Evolutionary conservation across 1,140 invertebrate species (phyloP).

Genomic region (Drosophila nasuta): DNA sequence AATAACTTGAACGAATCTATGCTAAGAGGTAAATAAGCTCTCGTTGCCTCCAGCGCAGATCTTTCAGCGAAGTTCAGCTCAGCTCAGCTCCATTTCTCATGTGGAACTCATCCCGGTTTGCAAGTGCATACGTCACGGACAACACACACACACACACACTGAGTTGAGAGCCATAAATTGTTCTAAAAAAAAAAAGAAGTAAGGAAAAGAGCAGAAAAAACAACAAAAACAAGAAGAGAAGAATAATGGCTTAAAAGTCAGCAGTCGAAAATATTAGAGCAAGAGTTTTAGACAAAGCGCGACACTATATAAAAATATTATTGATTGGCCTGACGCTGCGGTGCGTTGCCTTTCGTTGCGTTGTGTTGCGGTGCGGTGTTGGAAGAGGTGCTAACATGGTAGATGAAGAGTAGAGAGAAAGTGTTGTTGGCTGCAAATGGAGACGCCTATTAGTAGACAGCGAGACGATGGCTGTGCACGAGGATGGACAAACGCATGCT

Average conservation of each 20-base stretch:
- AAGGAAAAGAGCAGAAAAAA: slow-evolving; percentile 15
- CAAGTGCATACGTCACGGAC: background rate
- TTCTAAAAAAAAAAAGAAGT: background rate
- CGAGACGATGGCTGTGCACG: background rate
- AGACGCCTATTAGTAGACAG: slow-evolving; percentile 44
- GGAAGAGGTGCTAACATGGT: background rate
- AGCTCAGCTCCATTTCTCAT: background rate
- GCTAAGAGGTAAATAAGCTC: background rate
- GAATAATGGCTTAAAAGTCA: slow-evolving; percentile 42
- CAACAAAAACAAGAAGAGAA: slow-evolving; percentile 1
- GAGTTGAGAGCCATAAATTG: slow-evolving; percentile 42
- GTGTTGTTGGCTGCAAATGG: slow-evolving; percentile 33
- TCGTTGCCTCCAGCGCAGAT: background rate
- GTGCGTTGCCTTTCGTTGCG: background rate
- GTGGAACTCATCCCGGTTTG: background rate
- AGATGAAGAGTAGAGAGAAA: background rate
- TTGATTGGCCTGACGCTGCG: slow-evolving; percentile 35
- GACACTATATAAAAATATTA: slow-evolving; percentile 58
- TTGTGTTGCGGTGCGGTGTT: background rate
- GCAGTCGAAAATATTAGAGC: slow-evolving; percentile 39
- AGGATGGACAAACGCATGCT: slow-evolving; percentile 66
- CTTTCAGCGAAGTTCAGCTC: too few relatives aligned
- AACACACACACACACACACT: background rate
- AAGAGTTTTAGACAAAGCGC: slow-evolving; percentile 51
- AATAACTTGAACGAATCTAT: background rate